Evolutionary conservation across 2,113 vertebrate species (phyloP).

Genomic region (Mystacornis crossleyi): DNA sequence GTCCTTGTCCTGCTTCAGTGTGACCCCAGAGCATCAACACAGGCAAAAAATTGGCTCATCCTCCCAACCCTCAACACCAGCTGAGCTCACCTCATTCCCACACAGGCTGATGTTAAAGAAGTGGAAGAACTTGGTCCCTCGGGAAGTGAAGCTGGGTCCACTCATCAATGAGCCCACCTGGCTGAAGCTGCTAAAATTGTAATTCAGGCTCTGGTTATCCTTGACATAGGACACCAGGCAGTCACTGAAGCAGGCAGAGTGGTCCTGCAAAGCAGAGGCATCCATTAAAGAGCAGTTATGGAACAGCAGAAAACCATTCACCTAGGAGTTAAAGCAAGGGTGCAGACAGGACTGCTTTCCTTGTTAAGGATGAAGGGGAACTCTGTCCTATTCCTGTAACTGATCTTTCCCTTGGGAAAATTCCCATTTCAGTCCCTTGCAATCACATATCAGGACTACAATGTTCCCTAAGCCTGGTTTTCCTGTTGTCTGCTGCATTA

Average conservation of each 20-base stretch:
- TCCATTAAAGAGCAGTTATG: neutral
- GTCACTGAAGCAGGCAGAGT: conserved; percentile 91
- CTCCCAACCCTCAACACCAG: neutral
- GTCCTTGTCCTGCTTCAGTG: neutral
- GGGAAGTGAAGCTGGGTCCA: conserved; percentile 94
- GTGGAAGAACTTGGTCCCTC: conserved; percentile 96
- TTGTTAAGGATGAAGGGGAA: neutral
- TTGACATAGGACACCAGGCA: conserved; percentile 83
- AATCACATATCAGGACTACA: neutral
- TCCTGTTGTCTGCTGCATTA: neutral
- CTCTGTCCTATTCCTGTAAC: neutral
- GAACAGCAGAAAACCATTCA: neutral
- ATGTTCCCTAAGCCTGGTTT: neutral
- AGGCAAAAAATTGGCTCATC: neutral
- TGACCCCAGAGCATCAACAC: neutral
- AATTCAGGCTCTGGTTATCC: conserved; percentile 85
- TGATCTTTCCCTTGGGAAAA: neutral
- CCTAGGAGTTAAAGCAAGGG: neutral
- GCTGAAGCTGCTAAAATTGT: conserved; percentile 86
- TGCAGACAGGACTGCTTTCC: neutral
- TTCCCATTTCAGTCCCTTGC: neutral
- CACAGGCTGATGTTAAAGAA: conserved; percentile 96
- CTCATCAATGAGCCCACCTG: conserved; percentile 87
- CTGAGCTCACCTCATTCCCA: conserved; percentile 85
- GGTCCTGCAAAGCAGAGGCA: conserved; percentile 80